phyloP scores from a whole-genome alignment of 2,113 vertebrate genomes.

The Cinclus cinclus region DNA sequence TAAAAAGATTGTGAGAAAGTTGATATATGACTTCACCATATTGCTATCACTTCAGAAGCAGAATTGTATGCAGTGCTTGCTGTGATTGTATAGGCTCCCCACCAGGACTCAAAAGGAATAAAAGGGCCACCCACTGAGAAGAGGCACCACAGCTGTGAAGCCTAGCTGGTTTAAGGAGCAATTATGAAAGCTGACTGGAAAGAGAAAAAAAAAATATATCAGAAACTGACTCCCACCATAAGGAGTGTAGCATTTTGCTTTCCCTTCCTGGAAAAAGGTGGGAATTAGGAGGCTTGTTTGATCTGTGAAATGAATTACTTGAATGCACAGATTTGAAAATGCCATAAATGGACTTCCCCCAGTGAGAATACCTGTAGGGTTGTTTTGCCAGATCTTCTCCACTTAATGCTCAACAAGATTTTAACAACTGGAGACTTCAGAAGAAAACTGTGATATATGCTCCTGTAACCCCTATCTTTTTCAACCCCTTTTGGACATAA shows the following conservation, averaged over 20 bases:
- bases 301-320: not conserved
- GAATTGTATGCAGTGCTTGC: not conserved
- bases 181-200: not conserved
- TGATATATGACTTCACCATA: not conserved
- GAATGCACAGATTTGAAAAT: not conserved
- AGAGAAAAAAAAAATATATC: not conserved
- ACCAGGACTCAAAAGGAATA: not conserved
- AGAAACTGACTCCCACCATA: not conserved
- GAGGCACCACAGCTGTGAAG: not conserved
- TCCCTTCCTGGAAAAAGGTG: not conserved
- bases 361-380: not conserved
- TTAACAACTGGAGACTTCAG: not conserved
- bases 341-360: not conserved
- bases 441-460: not conserved
- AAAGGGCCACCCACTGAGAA: not conserved
- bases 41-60: not conserved
- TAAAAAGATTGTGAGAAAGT: not conserved
- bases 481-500: not conserved
- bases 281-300: not conserved
- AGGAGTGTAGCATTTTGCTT: not conserved
- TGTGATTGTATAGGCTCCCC: slow-evolving; percentile 6
- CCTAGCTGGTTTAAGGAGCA: slow-evolving; percentile 3
- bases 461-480: not conserved
- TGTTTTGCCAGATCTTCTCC: not conserved
- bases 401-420: not conserved